Conservation (phyloP, 1,140 invertebrate genomes). For the Neelides sp. region DNA sequence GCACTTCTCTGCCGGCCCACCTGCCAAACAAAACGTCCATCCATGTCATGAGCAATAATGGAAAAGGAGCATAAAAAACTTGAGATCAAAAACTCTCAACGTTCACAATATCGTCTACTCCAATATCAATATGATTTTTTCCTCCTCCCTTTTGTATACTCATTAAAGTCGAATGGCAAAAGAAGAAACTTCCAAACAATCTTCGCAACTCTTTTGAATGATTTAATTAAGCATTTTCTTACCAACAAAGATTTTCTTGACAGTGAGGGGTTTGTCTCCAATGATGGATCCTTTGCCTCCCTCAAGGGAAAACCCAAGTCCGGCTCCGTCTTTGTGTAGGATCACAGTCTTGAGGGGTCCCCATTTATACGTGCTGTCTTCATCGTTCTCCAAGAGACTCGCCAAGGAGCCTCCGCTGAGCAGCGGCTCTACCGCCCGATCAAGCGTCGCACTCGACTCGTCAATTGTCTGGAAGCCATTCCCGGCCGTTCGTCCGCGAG, state of each 20-base stretch:
- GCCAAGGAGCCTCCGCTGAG: slow-evolving; percentile 17
- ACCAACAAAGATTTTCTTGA: slow-evolving; percentile 88
- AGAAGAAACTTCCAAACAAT: background rate
- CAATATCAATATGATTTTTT: background rate
- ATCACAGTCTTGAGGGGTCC: slow-evolving; percentile 40
- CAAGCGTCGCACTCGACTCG: slow-evolving; percentile 26
- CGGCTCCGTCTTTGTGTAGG: slow-evolving; percentile 71
- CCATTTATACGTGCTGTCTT: slow-evolving; percentile 29
- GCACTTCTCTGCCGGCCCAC: slow-evolving; percentile 78
- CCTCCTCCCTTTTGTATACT: background rate
- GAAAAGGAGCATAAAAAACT: background rate
- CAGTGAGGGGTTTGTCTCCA: slow-evolving; percentile 69
- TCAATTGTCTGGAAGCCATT: slow-evolving; percentile 31
- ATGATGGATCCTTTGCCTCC: slow-evolving; percentile 77
- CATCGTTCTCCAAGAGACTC: slow-evolving; percentile 21
- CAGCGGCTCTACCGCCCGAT: slow-evolving; percentile 25
- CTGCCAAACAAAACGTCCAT: slow-evolving; percentile 41
- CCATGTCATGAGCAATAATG: background rate
- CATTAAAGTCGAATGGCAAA: background rate
- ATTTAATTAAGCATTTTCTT: slow-evolving; percentile 29
- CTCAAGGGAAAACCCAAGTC: slow-evolving; percentile 81
- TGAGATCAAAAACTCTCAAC: too few species aligned
- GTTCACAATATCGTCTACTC: background rate
- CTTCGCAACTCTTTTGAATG: background rate
- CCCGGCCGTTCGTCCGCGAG: slow-evolving; percentile 33